Evolutionary conservation across 2,888 invertebrate genomes (phyloP).

Genomic region (Macrophya alboannulata): DNA sequence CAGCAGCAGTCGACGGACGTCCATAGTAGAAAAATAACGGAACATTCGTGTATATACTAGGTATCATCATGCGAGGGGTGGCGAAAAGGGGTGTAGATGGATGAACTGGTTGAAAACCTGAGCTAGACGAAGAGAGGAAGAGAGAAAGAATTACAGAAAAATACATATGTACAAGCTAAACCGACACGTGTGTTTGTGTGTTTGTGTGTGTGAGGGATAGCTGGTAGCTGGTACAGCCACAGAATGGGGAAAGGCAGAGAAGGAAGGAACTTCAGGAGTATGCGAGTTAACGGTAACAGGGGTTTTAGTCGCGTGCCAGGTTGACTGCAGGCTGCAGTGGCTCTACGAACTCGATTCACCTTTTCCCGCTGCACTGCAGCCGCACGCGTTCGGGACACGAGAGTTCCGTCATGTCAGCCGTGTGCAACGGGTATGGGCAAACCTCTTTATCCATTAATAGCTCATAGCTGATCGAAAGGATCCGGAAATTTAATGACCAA

Average conservation of each 20-base stretch:
- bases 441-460: slow-evolving; percentile 7
- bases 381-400: slow-evolving; percentile 38
- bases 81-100: slow-evolving; percentile 31
- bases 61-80: slow-evolving; percentile 13
- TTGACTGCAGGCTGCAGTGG: slow-evolving; percentile 37
- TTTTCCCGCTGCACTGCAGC: slow-evolving; percentile 8
- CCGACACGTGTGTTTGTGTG: neutral
- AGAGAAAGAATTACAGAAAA: neutral
- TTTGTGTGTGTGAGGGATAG: slow-evolving; percentile 47
- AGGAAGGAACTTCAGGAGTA: slow-evolving; percentile 23
- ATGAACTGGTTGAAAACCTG: slow-evolving; percentile 44
- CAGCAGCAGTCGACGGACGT: too few relatives aligned
- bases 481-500: neutral
- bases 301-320: slow-evolving; percentile 53
- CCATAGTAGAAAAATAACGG: slow-evolving; percentile 18
- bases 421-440: neutral
- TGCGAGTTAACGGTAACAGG: slow-evolving; percentile 48
- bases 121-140: neutral
- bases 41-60: slow-evolving; percentile 12
- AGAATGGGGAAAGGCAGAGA: slow-evolving; percentile 54
- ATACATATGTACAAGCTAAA: neutral
- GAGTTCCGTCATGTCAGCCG: neutral
- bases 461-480: neutral
- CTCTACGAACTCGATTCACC: slow-evolving; percentile 43
- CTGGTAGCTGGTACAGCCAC: slow-evolving; percentile 43